These are phyloP conservation scores for Pelodytes ibericus DNA, from an alignment of 2,797 vertebrate species.

Conservation along the genomic window DNA sequence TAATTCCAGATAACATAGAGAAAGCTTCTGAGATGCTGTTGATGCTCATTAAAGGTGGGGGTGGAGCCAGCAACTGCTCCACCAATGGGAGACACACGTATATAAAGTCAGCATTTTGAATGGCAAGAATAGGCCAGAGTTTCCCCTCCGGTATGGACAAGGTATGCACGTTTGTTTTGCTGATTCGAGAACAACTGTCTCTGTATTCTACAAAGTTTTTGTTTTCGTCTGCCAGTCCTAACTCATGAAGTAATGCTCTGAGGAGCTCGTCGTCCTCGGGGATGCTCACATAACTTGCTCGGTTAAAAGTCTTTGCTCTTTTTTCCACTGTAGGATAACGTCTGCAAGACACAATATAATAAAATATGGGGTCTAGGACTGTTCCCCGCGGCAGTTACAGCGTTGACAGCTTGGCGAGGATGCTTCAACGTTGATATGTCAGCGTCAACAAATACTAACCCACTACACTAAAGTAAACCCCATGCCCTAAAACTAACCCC, in stretches of 20 bases:
- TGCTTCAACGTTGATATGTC: too few species aligned
- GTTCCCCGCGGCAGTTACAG: too few species aligned
- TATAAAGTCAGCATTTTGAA: slow-evolving; percentile 78
- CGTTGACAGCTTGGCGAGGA: too few species aligned
- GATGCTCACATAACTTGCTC: slow-evolving; percentile 76
- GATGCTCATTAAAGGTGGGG: slow-evolving; percentile 79
- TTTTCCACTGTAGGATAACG: slow-evolving; percentile 88
- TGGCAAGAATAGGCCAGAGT: slow-evolving; percentile 87
- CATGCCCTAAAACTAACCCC: too few species aligned
- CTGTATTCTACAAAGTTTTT: slow-evolving; percentile 77
- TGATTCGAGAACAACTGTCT: slow-evolving; percentile 83
- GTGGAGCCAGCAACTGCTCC: slow-evolving; percentile 78
- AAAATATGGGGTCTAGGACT: too few species aligned
- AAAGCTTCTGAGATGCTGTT: slow-evolving; percentile 86
- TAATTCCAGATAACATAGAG: slow-evolving; percentile 80
- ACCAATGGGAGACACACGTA: slow-evolving; percentile 85
- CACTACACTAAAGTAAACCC: too few species aligned
- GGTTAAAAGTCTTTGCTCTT: slow-evolving; percentile 78
- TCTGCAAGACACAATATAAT: slow-evolving; percentile 65
- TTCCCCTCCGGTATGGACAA: slow-evolving; percentile 70
- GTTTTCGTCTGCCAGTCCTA: slow-evolving; percentile 76
- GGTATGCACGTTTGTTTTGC: slow-evolving; percentile 75
- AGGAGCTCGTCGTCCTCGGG: slow-evolving; percentile 83
- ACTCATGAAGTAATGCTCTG: slow-evolving; percentile 81
- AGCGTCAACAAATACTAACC: too few species aligned